A percentile compares a stretch with the other conserved stretches of the same genome.
Conservation (phyloP, 2,888 invertebrate species). For the Nomada hirtipes region DNA sequence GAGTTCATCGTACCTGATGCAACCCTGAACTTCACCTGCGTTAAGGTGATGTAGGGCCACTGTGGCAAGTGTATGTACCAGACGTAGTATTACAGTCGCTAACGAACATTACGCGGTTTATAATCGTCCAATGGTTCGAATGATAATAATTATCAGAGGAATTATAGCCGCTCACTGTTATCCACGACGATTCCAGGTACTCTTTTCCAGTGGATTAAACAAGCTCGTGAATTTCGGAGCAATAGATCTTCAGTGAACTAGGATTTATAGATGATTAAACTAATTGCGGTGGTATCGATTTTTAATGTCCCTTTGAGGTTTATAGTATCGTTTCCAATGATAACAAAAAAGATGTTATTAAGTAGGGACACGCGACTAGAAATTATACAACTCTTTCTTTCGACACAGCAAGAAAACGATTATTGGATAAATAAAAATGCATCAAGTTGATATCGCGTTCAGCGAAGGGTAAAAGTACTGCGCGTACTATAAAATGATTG, state of each 20-base stretch:
- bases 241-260: neutral
- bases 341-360: neutral
- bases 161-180: slow-evolving; percentile 60
- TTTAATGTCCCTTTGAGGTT: neutral
- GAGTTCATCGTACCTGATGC: slow-evolving; percentile 69
- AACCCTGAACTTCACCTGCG: slow-evolving; percentile 68
- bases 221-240: neutral
- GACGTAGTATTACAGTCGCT: slow-evolving; percentile 78
- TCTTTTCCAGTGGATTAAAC: slow-evolving; percentile 9
- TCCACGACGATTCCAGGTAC: slow-evolving; percentile 34
- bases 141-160: slow-evolving; percentile 67
- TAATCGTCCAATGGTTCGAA: slow-evolving; percentile 68
- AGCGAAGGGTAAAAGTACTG: too few relatives aligned
- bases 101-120: slow-evolving; percentile 76
- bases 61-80: slow-evolving; percentile 64
- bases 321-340: neutral
- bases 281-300: neutral
- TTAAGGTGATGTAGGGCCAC: slow-evolving; percentile 68
- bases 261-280: neutral
- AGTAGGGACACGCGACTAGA: neutral
- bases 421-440: too few relatives aligned
- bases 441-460: too few relatives aligned
- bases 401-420: too few relatives aligned
- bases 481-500: too few relatives aligned
- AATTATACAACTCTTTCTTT: neutral